A percentile compares a stretch with the other conserved stretches of the same genome.
Evolutionary conservation across 1,140 invertebrate species (phyloP).

Genomic region (Drosophila azteca): DNA sequence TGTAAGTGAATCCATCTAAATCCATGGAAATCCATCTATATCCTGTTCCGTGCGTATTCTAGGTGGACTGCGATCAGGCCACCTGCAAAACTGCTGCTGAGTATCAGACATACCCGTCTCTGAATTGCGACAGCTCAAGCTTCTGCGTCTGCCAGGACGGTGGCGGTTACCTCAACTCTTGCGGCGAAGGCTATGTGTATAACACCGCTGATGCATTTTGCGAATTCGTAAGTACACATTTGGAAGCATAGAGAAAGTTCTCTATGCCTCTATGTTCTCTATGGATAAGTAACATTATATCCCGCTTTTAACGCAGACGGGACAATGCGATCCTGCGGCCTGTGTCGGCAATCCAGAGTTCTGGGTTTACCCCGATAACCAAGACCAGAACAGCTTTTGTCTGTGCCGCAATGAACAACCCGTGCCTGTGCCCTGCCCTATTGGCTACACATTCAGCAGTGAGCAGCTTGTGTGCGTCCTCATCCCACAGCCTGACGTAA

Average conservation of each 20-base stretch:
- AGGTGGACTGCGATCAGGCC: constrained; percentile 57
- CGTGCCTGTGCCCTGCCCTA: constrained; percentile 50
- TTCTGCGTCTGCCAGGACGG: constrained; percentile 53
- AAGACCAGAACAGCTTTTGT: constrained; percentile 56
- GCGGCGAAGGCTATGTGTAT: constrained; percentile 37
- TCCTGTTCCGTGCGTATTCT: not conserved
- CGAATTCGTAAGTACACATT: constrained; percentile 44
- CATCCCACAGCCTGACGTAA: constrained; percentile 45
- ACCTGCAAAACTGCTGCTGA: constrained; percentile 30
- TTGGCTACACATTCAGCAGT: constrained; percentile 55
- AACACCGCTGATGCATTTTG: constrained; percentile 5
- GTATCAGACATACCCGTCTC: constrained; percentile 35
- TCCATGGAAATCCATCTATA: not conserved
- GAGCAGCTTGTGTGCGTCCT: constrained; percentile 4
- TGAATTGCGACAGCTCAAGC: constrained; percentile 26
- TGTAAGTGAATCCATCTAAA: constrained; percentile 40
- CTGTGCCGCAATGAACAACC: constrained; percentile 53
- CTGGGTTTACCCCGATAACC: constrained; percentile 24
- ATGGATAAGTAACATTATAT: too few relatives aligned
- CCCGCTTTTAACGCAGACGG: constrained; percentile 18
- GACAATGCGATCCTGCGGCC: constrained; percentile 55
- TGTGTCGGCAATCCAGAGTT: constrained; percentile 37
- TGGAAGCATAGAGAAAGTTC: too few relatives aligned
- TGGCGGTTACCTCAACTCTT: constrained; percentile 39
- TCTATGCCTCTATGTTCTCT: too few relatives aligned